A percentile compares a stretch with the other conserved stretches of the same genome.
Conservation (phyloP, 2,888 invertebrate genomes). For the Philaethria dido region DNA sequence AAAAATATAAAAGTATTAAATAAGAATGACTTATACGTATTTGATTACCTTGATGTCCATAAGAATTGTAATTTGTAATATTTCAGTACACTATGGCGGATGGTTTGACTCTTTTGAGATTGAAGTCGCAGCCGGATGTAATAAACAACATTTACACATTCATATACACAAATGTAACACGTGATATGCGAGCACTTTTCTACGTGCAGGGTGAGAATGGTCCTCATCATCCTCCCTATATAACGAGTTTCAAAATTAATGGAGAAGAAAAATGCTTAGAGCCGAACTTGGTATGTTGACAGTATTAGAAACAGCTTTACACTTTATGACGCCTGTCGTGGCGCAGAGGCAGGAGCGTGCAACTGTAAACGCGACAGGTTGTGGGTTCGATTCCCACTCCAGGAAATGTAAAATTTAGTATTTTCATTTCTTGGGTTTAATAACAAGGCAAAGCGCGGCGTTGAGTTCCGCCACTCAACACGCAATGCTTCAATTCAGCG, state of each 20-base stretch:
- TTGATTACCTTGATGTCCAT: too few species aligned
- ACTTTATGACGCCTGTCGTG: too few species aligned
- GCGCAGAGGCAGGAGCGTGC: too few species aligned
- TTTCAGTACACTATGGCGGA: neutral
- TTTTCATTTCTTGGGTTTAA: too few species aligned
- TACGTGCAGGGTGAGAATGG: slow-evolving; percentile 1
- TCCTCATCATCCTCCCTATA: slow-evolving; percentile 23
- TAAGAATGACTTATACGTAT: too few species aligned
- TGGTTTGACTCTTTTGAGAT: neutral
- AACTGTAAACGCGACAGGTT: too few species aligned
- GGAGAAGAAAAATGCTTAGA: slow-evolving; percentile 13
- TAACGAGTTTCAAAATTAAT: slow-evolving; percentile 28
- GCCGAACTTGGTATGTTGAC: slow-evolving; percentile 7
- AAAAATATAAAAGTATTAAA: too few species aligned
- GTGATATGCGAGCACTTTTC: neutral
- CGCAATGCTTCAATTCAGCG: too few species aligned
- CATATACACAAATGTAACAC: neutral
- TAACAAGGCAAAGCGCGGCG: too few species aligned
- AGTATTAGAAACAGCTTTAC: neutral
- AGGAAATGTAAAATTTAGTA: too few species aligned
- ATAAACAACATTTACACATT: slow-evolving; percentile 21
- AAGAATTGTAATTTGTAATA: neutral
- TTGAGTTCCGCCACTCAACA: too few species aligned
- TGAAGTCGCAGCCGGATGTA: slow-evolving; percentile 15
- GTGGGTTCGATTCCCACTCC: too few species aligned